Conservation (phyloP, 2,113 vertebrate species). For the Halichoeres trimaculatus region DNA sequence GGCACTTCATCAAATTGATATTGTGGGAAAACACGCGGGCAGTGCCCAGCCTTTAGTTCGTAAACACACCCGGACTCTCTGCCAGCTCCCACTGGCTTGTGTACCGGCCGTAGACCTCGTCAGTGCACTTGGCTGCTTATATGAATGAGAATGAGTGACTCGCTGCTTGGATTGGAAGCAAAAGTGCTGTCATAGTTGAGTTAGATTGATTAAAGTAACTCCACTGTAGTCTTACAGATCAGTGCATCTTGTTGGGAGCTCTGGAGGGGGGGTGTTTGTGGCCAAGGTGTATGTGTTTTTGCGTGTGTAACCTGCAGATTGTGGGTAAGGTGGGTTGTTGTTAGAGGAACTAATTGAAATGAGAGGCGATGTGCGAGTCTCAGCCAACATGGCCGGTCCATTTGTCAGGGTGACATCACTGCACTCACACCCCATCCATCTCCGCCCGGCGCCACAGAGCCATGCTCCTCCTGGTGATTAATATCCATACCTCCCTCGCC, state of each 20-base stretch:
- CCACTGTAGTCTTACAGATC: slow-evolving; percentile 71
- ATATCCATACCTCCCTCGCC: slow-evolving; percentile 81
- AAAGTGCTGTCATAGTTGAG: slow-evolving; percentile 75
- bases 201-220: slow-evolving; percentile 74
- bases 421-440: slow-evolving; percentile 87
- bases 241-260: slow-evolving; percentile 65
- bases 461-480: slow-evolving; percentile 83
- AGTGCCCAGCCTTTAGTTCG: slow-evolving; percentile 60
- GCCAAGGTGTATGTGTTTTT: slow-evolving; percentile 61
- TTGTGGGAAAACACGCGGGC: slow-evolving; percentile 67
- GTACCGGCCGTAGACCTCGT: slow-evolving; percentile 46
- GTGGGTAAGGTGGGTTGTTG: slow-evolving; percentile 66
- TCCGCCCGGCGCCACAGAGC: slow-evolving; percentile 73
- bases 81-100: slow-evolving; percentile 61
- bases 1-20: slow-evolving; percentile 75
- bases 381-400: slow-evolving; percentile 83
- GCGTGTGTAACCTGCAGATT: slow-evolving; percentile 69
- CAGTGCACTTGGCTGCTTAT: slow-evolving; percentile 57
- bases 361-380: slow-evolving; percentile 87
- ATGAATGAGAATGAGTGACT: slow-evolving; percentile 72
- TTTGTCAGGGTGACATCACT: slow-evolving; percentile 89
- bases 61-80: slow-evolving; percentile 53
- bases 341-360: slow-evolving; percentile 87
- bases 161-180: slow-evolving; percentile 66
- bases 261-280: slow-evolving; percentile 53